phyloP scores from a whole-genome alignment of 2,113 vertebrate genomes.

The Caretta caretta region DNA sequence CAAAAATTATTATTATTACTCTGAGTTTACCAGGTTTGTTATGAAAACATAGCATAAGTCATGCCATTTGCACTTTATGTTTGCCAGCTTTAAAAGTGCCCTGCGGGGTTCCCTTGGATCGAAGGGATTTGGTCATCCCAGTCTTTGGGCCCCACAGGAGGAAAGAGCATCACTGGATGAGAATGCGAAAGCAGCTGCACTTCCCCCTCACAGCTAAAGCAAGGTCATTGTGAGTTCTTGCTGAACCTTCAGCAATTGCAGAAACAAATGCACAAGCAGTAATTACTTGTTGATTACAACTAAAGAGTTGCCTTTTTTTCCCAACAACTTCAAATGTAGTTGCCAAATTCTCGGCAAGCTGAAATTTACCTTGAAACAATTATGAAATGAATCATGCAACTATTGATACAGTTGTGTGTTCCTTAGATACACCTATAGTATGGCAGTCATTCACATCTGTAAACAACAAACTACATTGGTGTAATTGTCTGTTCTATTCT shows the following conservation, averaged over 20 bases:
- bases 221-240: background rate
- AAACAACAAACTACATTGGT: background rate
- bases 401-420: background rate
- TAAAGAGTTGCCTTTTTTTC: background rate
- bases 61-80: background rate
- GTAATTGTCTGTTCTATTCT: background rate
- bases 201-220: background rate
- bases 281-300: slow-evolving; percentile 14
- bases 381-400: background rate
- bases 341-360: background rate
- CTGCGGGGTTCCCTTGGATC: background rate
- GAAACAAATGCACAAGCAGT: background rate
- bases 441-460: background rate
- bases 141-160: background rate
- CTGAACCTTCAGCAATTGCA: background rate
- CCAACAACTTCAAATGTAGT: slow-evolving; percentile 11
- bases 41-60: background rate
- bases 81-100: background rate
- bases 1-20: background rate
- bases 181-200: background rate
- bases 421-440: background rate
- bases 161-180: background rate
- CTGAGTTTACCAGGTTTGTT: background rate
- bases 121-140: background rate
- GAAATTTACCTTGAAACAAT: background rate